Evolutionary conservation across 2,113 vertebrate species (phyloP), one percentile per base, ranked within the genome.

Genomic region (Leiothrix lutea): DNA sequence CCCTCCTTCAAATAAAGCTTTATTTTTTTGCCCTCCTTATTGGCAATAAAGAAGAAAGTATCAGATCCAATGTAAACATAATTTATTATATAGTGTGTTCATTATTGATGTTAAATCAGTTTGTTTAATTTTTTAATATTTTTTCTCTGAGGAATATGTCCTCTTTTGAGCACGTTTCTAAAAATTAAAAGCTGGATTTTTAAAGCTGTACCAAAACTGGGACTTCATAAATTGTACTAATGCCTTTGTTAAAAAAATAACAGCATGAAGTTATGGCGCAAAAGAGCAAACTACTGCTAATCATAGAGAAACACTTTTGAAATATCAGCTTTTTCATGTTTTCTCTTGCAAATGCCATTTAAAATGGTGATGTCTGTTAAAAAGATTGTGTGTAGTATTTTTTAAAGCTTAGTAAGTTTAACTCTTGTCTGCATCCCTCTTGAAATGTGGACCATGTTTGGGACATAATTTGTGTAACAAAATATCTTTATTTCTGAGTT

Each of bases 401-500:
- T 71, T 85, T 53, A 62, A 75, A 84, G 20, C 53, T 90, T 91
- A 53, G 18, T 65, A 80, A 74, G 18, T 81, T 92, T 72, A 95
- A 82, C 54, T 85, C 35, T 36, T 88, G 38, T 84, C 57, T 95
- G 51, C 70, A 66, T 89, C 64, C 40, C n/a, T 85, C 80, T 93
- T 80, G 84, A 73, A 97, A 96, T 94, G 74, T 92, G 81, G 69
- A 91, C 80, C 70, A 64, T 72, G 71, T 91, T 95, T 97, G 70
- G 88, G 85, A 60, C 78, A 87, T 91, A 95, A 90, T 97, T 96
- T 91, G 89, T 94, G 85, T 93, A 97, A 92, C 95, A 92, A 94
- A 97, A 97, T 96, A 95, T 73, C 95, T 96, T 92, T 96, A 91
- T 97, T 97, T 97, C 72, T 83, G 82, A 96, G 80, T 72, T 97